phyloP scores from a whole-genome alignment of 2,797 vertebrate genomes.

The Selene dorsalis region DNA sequence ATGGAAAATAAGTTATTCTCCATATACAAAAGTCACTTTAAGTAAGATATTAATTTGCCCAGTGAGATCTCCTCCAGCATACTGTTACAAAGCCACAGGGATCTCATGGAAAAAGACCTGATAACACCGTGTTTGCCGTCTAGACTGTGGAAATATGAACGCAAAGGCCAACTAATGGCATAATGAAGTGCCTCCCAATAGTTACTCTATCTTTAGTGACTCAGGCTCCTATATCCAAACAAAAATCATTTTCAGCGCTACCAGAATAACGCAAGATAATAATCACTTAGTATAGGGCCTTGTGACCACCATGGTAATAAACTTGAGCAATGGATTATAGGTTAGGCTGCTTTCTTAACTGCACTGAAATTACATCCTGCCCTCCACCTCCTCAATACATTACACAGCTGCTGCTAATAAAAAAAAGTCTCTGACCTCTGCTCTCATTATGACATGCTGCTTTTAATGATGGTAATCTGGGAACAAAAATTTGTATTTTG shows the following conservation, averaged over 20 bases:
- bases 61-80: conserved; percentile 14
- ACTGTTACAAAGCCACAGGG: conserved; percentile 2
- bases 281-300: conserved; percentile 35
- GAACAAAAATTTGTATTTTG: conserved; percentile 20
- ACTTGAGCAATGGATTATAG: conserved; percentile 50
- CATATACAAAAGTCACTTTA: conserved; percentile 13
- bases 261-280: conserved; percentile 46
- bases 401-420: conserved; percentile 30
- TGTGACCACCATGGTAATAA: conserved; percentile 54
- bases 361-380: conserved; percentile 48
- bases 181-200: conserved; percentile 39
- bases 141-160: conserved; percentile 22
- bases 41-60: conserved; percentile 26
- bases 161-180: conserved; percentile 39
- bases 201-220: conserved; percentile 25
- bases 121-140: conserved; percentile 33
- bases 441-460: conserved; percentile 33
- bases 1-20: conserved; percentile 18
- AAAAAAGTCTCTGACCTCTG: conserved; percentile 51
- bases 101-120: conserved; percentile 20
- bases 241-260: conserved; percentile 46
- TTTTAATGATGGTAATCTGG: conserved; percentile 19
- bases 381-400: conserved; percentile 29
- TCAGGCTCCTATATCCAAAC: conserved; percentile 35
- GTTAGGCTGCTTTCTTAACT: conserved; percentile 53